A percentile compares a stretch with the other conserved stretches of the same genome.
Conservation (phyloP, 2,888 invertebrate genomes). For the Trachelus stipa region DNA sequence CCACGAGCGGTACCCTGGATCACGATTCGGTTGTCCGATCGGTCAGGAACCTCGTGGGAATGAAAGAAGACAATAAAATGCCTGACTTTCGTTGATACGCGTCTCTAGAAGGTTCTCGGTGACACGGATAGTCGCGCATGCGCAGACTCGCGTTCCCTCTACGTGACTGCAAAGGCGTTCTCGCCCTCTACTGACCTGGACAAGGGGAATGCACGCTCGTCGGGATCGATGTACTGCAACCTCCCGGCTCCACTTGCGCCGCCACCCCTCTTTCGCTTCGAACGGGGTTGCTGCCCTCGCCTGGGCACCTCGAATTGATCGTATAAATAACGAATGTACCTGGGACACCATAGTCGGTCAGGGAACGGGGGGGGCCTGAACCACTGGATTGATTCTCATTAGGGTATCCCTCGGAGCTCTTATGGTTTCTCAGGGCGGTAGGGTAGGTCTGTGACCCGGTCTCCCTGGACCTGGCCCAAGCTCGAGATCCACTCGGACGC, state of each 20-base stretch:
- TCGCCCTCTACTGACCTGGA: conserved; percentile 24
- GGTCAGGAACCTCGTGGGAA: not conserved
- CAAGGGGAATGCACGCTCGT: conserved; percentile 43
- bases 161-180: conserved; percentile 50
- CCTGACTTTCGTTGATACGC: not conserved
- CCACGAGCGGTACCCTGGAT: not conserved
- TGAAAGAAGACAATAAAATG: not conserved
- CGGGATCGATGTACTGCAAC: conserved; percentile 61
- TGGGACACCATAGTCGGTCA: not conserved
- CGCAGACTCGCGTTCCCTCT: conserved; percentile 2
- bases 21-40: not conserved
- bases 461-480: not conserved
- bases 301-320: conserved; percentile 43
- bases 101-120: not conserved
- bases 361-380: no score
- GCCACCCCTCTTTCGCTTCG: conserved; percentile 47
- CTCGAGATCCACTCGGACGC: not conserved
- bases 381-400: no score
- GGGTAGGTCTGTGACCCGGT: not conserved
- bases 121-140: conserved; percentile 25
- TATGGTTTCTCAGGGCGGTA: not conserved
- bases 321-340: not conserved
- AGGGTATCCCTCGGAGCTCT: no score
- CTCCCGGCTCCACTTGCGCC: conserved; percentile 33
- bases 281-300: conserved; percentile 64